Conservation (phyloP, 2,113 vertebrate species). For the Urocitellus parryii region DNA sequence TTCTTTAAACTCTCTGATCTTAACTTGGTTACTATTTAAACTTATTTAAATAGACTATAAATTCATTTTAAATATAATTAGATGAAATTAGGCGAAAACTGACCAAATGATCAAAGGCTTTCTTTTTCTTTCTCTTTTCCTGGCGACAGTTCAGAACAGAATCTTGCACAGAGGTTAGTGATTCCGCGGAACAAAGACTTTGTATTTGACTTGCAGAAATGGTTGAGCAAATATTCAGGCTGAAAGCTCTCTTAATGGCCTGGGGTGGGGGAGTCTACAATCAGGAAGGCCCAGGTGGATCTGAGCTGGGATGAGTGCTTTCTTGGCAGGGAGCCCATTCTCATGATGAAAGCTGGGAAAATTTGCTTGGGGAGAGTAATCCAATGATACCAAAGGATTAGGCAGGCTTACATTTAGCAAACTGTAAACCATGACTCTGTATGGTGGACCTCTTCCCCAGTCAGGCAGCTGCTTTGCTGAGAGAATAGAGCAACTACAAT, state of each 20-base stretch:
- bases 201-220: constrained; percentile 61
- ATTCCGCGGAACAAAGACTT: constrained; percentile 53
- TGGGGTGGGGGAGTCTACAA: constrained; percentile 58
- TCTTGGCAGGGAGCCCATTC: constrained; percentile 81
- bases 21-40: constrained; percentile 61
- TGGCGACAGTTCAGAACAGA: constrained; percentile 47
- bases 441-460: constrained; percentile 52
- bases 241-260: constrained; percentile 65
- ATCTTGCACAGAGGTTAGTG: constrained; percentile 20
- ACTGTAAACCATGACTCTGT: constrained; percentile 63
- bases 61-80: constrained; percentile 56
- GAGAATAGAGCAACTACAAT: constrained; percentile 64
- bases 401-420: constrained; percentile 73
- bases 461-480: constrained; percentile 71
- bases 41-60: neutral
- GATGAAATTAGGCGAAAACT: constrained; percentile 49
- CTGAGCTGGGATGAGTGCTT: constrained; percentile 80
- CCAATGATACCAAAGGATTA: constrained; percentile 81
- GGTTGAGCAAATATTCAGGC: constrained; percentile 59
- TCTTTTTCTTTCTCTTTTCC: constrained; percentile 25
- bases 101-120: constrained; percentile 20
- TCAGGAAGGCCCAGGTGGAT: constrained; percentile 74
- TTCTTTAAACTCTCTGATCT: constrained; percentile 42
- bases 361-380: constrained; percentile 77
- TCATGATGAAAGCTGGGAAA: constrained; percentile 82